phyloP scores from a whole-genome alignment of 2,113 vertebrate genomes.

The Colaptes auratus region DNA sequence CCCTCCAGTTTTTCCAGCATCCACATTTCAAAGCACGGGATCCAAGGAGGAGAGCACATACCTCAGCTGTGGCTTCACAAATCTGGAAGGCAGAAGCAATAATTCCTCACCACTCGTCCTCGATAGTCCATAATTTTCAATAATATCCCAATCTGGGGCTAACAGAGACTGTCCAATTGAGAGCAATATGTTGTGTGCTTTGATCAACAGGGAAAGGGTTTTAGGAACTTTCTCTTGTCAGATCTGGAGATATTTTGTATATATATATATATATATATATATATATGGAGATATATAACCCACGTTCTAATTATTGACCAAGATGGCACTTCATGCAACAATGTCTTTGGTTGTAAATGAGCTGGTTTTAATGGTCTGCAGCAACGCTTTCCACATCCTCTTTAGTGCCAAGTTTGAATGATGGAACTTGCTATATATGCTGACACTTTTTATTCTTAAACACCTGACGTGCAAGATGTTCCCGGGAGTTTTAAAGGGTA shows the following conservation, averaged over 20 bases:
- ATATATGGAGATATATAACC: not conserved
- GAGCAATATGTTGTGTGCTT: slow-evolving; percentile 14
- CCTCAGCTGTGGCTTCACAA: not conserved
- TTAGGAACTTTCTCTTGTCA: slow-evolving; percentile 28
- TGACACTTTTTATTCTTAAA: slow-evolving; percentile 76
- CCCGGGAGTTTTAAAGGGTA: slow-evolving; percentile 77
- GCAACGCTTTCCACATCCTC: slow-evolving; percentile 60
- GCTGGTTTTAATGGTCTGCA: slow-evolving; percentile 70
- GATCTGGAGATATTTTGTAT: not conserved
- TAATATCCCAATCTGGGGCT: not conserved
- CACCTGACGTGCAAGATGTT: slow-evolving; percentile 61
- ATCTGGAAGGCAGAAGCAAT: slow-evolving; percentile 28
- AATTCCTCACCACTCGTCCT: slow-evolving; percentile 19
- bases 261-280: not conserved
- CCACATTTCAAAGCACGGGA: not conserved
- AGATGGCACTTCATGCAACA: slow-evolving; percentile 51
- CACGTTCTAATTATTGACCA: slow-evolving; percentile 57
- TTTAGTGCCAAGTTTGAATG: slow-evolving; percentile 72
- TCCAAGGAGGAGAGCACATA: not conserved
- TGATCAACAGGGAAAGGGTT: slow-evolving; percentile 52
- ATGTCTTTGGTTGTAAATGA: slow-evolving; percentile 63
- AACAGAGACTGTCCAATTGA: not conserved
- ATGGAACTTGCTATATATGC: slow-evolving; percentile 68
- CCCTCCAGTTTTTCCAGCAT: not conserved
- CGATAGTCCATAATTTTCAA: slow-evolving; percentile 16